phyloP scores from a whole-genome alignment of 1,140 invertebrate species.

The Zeugodacus cucurbitae region DNA sequence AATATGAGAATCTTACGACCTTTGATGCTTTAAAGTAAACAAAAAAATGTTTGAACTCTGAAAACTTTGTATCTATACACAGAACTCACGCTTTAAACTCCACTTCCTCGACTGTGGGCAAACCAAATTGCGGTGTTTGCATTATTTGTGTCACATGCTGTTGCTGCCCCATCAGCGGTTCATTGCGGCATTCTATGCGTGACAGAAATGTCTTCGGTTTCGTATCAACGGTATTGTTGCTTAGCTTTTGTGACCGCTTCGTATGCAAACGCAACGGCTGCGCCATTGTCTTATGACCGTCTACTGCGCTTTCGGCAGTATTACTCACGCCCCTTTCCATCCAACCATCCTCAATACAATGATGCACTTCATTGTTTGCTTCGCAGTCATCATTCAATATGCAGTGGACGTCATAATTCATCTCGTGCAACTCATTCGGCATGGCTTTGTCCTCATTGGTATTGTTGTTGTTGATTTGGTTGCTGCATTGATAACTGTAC shows the following conservation, averaged over 20 bases:
- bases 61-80: not conserved
- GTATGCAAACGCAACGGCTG: not conserved
- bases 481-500: not conserved
- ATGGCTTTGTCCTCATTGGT: not conserved
- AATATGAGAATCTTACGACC: constrained; percentile 41
- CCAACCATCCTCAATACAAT: not conserved
- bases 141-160: not conserved
- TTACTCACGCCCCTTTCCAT: not conserved
- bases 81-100: not conserved
- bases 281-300: not conserved
- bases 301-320: not conserved
- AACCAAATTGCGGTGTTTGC: not conserved
- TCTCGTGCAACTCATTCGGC: not conserved
- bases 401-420: not conserved
- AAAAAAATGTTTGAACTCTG: not conserved
- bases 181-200: not conserved
- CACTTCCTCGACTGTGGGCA: not conserved
- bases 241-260: not conserved
- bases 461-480: not conserved
- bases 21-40: constrained; percentile 15
- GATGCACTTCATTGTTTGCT: not conserved
- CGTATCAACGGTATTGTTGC: not conserved
- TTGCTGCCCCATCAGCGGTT: not conserved
- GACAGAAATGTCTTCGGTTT: not conserved
- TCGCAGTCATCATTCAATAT: not conserved